These are phyloP conservation scores for Entomobrya proxima DNA, from an alignment of 2,888 invertebrate genomes.

Conservation along the genomic window DNA sequence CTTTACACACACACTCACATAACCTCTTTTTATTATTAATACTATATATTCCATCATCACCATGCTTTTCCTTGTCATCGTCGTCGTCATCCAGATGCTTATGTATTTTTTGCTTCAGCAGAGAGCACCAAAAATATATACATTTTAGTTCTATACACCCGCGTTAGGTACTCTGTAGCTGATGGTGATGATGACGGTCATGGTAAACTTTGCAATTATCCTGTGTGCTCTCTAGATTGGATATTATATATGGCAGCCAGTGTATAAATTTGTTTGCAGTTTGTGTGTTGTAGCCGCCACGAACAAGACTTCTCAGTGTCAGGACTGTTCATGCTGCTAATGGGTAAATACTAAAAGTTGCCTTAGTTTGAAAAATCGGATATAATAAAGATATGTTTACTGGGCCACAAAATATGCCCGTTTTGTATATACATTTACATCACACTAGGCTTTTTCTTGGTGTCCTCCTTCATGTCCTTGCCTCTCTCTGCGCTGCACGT, in stretches of 20 bases:
- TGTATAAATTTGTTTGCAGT: too few species aligned
- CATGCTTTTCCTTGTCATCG: slow-evolving; percentile 58
- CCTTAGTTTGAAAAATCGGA: slow-evolving; percentile 63
- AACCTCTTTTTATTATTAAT: slow-evolving; percentile 58
- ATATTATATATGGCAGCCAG: too few species aligned
- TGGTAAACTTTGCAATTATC: too few species aligned
- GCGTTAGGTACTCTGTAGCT: too few species aligned
- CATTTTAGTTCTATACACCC: too few species aligned
- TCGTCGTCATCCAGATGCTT: slow-evolving; percentile 58
- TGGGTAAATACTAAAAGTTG: slow-evolving; percentile 31
- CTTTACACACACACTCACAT: too few species aligned
- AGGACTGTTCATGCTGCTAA: slow-evolving; percentile 36
- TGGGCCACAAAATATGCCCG: background rate
- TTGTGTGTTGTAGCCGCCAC: too few species aligned
- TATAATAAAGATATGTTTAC: background rate
- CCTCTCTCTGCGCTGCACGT: slow-evolving; percentile 41
- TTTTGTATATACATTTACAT: background rate
- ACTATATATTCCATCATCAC: slow-evolving; percentile 64
- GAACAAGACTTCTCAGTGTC: background rate
- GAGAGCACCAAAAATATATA: background rate
- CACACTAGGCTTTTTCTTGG: background rate
- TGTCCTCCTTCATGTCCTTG: background rate
- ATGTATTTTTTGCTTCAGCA: slow-evolving; percentile 58
- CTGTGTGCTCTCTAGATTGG: too few species aligned
- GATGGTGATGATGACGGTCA: too few species aligned